These are phyloP conservation scores for Dendrocopos noguchii DNA, from an alignment of 2,113 vertebrate species.

Conservation along the genomic window DNA sequence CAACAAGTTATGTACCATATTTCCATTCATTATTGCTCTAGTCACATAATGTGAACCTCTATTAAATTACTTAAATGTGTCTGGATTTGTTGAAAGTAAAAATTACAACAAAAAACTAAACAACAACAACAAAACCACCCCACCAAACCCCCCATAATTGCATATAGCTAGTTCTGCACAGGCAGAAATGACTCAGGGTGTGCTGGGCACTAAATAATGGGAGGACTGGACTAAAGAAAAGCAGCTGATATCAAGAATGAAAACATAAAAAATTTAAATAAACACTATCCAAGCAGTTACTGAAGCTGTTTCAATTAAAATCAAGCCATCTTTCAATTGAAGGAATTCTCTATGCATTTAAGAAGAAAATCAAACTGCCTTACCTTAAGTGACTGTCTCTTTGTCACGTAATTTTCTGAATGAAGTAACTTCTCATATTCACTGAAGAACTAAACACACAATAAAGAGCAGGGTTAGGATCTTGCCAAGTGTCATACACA, in stretches of 20 bases:
- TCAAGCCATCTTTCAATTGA: background rate
- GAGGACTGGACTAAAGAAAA: background rate
- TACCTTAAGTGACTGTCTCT: constrained; percentile 89
- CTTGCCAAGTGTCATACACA: background rate
- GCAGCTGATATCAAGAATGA: background rate
- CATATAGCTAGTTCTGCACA: background rate
- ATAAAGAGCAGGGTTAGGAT: constrained; percentile 23
- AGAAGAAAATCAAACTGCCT: background rate
- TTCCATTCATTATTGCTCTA: background rate
- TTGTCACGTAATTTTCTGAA: constrained; percentile 90
- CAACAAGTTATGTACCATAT: background rate
- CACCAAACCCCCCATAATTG: background rate
- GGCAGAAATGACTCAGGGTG: background rate
- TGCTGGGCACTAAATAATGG: background rate
- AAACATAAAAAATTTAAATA: background rate
- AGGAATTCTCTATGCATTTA: background rate
- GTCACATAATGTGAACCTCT: background rate
- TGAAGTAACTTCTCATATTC: constrained; percentile 89
- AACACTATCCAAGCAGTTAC: background rate
- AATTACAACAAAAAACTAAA: background rate
- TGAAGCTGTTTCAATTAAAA: background rate
- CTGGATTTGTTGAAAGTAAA: background rate
- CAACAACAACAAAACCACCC: background rate
- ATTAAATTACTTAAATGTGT: background rate
- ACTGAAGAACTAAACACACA: constrained; percentile 84